Conservation (phyloP, 2,888 invertebrate species). For the Dasysyrphus tricinctus region DNA sequence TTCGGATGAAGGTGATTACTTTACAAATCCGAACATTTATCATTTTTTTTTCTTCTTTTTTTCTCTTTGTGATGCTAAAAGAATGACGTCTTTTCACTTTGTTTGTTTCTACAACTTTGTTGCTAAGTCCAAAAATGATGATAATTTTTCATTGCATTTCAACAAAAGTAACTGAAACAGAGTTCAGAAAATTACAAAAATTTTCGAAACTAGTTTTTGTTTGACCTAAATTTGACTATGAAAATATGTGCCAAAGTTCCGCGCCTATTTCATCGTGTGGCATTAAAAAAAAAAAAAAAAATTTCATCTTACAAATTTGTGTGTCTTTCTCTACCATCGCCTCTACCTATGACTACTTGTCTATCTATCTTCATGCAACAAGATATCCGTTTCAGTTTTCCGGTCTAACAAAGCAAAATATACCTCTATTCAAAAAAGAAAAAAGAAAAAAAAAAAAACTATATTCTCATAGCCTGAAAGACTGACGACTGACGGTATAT, state of each 20-base stretch:
- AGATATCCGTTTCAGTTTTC: constrained; percentile 67
- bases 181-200: not conserved
- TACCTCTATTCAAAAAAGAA: constrained; percentile 22
- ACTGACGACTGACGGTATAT: not conserved
- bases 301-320: constrained; percentile 1
- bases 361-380: not conserved
- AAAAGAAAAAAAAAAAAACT: not conserved
- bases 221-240: constrained; percentile 18
- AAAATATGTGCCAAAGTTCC: constrained; percentile 25
- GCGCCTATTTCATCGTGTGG: not conserved
- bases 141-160: not conserved
- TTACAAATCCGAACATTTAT: constrained; percentile 21
- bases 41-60: constrained; percentile 13
- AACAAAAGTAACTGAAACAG: not conserved
- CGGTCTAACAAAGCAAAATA: constrained; percentile 60
- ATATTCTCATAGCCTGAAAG: constrained; percentile 18
- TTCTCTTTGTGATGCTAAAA: not conserved
- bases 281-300: not conserved
- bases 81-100: not conserved
- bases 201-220: constrained; percentile 2
- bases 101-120: not conserved
- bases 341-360: not conserved
- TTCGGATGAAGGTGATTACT: not conserved
- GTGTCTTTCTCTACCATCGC: not conserved
- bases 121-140: not conserved